Conservation (phyloP, 2,797 vertebrate species). For the Crocidura indochinensis region DNA sequence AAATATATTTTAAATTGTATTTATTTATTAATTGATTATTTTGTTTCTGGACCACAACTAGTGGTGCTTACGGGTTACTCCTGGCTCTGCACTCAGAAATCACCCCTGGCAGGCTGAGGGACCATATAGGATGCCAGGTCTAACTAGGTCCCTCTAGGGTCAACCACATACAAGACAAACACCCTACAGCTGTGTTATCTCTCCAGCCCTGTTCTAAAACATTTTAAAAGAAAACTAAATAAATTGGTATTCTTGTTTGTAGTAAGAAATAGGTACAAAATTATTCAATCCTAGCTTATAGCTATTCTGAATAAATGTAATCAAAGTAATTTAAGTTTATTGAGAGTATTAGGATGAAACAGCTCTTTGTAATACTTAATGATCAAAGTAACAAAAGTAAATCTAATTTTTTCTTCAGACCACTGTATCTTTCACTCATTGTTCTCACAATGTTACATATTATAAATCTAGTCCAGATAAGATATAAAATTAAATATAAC, state of each 20-base stretch:
- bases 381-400: slow-evolving; percentile 2
- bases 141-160: too few species aligned
- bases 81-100: too few species aligned
- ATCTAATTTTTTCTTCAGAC: slow-evolving; percentile 20
- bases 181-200: too few species aligned
- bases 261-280: slow-evolving; percentile 30
- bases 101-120: too few species aligned
- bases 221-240: neutral
- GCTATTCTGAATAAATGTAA: neutral
- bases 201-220: neutral
- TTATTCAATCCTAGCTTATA: neutral
- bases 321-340: neutral
- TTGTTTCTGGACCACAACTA: too few species aligned
- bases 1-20: too few species aligned
- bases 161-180: too few species aligned
- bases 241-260: slow-evolving; percentile 38
- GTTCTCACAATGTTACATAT: slow-evolving; percentile 19
- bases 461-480: neutral
- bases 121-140: too few species aligned
- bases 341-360: neutral
- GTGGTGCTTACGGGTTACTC: too few species aligned
- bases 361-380: neutral
- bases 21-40: too few species aligned
- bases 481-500: neutral
- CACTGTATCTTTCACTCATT: neutral